A percentile compares a stretch with the other conserved stretches of the same genome.
These are phyloP conservation scores for Frankliniella intonsa DNA, from an alignment of 2,888 invertebrate genomes.

Conservation along the genomic window DNA sequence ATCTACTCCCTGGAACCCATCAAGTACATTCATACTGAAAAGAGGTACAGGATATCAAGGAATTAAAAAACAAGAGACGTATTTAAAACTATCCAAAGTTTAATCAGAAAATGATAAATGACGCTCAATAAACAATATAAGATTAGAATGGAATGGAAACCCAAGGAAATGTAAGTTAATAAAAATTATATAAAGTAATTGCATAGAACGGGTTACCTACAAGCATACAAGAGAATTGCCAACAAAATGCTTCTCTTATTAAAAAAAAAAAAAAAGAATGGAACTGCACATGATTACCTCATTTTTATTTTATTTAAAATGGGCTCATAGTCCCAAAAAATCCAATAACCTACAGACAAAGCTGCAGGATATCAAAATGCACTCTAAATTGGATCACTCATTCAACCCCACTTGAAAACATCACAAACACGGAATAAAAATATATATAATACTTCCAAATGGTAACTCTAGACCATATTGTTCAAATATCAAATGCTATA, in stretches of 20 bases:
- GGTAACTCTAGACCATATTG: background rate
- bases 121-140: background rate
- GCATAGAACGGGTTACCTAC: background rate
- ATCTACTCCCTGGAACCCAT: no score
- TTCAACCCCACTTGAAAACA: background rate
- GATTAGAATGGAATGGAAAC: background rate
- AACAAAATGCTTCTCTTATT: background rate
- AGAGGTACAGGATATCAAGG: background rate
- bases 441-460: constrained; percentile 21
- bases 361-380: background rate
- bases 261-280: background rate
- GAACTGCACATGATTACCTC: background rate
- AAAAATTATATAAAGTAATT: background rate
- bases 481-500: background rate
- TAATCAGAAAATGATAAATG: background rate
- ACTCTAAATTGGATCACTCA: background rate
- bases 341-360: background rate
- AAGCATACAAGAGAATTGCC: background rate
- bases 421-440: constrained; percentile 13
- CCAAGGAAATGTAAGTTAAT: background rate
- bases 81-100: background rate
- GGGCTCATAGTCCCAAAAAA: background rate
- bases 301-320: background rate
- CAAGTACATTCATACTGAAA: background rate
- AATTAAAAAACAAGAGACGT: background rate